A percentile compares a stretch with the other conserved stretches of the same genome.
phyloP scores from a whole-genome alignment of 1,140 invertebrate genomes.

The Doryteuthis pealeii region DNA sequence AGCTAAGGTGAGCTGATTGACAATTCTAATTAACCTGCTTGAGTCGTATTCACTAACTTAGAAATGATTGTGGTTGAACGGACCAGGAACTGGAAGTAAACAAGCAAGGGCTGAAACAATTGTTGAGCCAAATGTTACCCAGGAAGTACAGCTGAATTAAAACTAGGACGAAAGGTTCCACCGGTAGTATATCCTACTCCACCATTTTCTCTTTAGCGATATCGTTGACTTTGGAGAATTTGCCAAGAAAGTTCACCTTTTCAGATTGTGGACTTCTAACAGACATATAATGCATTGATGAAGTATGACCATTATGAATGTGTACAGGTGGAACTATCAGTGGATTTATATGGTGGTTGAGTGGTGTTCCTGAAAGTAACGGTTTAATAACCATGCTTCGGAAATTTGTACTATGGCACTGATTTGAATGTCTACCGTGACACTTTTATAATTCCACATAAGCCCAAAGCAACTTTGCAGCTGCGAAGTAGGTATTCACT shows the following conservation, averaged over 20 bases:
- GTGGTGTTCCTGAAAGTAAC: constrained; percentile 50
- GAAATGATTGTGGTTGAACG: too few relatives aligned
- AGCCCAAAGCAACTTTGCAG: constrained; percentile 78
- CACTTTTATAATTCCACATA: constrained; percentile 82
- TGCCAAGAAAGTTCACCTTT: constrained; percentile 28
- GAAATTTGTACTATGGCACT: constrained; percentile 84
- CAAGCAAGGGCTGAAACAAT: constrained; percentile 87
- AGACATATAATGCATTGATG: constrained; percentile 70
- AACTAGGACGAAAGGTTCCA: too few relatives aligned
- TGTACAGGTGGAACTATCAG: constrained; percentile 67
- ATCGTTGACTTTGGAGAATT: constrained; percentile 79
- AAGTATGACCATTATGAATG: constrained; percentile 73
- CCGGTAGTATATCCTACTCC: not conserved
- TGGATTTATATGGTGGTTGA: constrained; percentile 68
- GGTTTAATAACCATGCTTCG: constrained; percentile 78
- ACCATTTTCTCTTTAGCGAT: constrained; percentile 69
- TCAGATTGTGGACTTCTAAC: constrained; percentile 37
- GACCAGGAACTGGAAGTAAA: constrained; percentile 84
- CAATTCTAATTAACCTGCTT: too few relatives aligned
- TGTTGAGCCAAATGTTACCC: constrained; percentile 74
- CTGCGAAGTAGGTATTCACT: too few relatives aligned
- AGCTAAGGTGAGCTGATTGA: too few relatives aligned
- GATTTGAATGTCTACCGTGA: constrained; percentile 78
- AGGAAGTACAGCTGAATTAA: too few relatives aligned
- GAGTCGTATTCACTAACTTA: too few relatives aligned